Base-by-base conservation (phyloP, 1,140 invertebrate species). In the Meloidogyne floridensis region DNA sequence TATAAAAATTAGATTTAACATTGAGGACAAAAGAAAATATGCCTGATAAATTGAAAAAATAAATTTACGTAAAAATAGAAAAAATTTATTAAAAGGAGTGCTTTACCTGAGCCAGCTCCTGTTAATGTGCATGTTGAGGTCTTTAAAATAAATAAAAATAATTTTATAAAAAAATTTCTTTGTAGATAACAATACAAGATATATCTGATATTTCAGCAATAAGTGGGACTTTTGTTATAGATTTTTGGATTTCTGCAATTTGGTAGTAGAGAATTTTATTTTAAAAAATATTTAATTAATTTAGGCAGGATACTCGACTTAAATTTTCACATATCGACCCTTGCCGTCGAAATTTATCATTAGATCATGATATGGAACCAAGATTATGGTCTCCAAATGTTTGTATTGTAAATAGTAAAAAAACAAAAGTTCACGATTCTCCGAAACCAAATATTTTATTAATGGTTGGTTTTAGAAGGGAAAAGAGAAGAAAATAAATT, bases 321-420 rank as follows among this genome's bases (percentile, higher is more conserved):
- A 15, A 79, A 53, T 88, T 88, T 73, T 78, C 75, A 11, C 87
- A 88, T 56, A 75, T 89, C 20, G 88, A 90, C 75, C 88, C 88
- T 11, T 89, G 88, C 75, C 73, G 88, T 0, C 81, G 80, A 20
- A 89, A 89, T 78, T 72, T 89, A 11, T 89, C 88, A 18, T 54
- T 89, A n/a, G 88, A 89, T 81, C 88, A 89, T 73, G 88, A 89
- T 71, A 90, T 90, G 87, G 88, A 89, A 78, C 89, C 88, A 13
- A 83, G 84, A 74, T 75, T 89, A 4, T 89, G 88, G 88, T 87
- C 86, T 9, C 88, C 88, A 51, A 89, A 89, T 81, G 88, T 89
- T 15, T 89, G 87, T 53, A 85, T 90, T 53, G 87, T 90, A 10
- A 89, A 89, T 76, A 86, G 84, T 7, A 89, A 90, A 77, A 69